A percentile compares a stretch with the other conserved stretches of the same genome.
phyloP scores from a whole-genome alignment of 2,797 vertebrate species.

The Neostethus bicornis region DNA sequence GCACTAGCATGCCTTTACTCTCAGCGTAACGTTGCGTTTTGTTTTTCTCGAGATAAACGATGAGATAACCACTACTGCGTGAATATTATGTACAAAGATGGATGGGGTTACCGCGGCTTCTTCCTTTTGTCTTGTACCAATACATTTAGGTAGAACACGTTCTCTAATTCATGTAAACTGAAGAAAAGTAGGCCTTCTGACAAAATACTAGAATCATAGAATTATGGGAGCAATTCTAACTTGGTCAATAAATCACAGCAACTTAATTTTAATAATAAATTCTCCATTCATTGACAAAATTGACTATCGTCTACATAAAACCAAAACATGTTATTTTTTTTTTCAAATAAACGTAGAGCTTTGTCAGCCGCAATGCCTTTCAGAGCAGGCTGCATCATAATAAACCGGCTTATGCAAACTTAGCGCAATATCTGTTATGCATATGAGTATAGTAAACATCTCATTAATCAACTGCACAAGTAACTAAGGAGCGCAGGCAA shows the following conservation, averaged over 20 bases:
- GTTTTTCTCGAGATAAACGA: constrained; percentile 2
- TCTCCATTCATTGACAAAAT: constrained; percentile 3
- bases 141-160: neutral
- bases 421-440: constrained; percentile 38
- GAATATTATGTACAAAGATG: neutral
- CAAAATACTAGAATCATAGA: neutral
- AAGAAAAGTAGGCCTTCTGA: neutral
- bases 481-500: constrained; percentile 1
- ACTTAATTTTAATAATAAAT: constrained; percentile 4
- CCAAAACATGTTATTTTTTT: neutral
- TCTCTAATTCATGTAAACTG: neutral
- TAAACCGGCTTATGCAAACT: constrained; percentile 49
- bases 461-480: constrained; percentile 46
- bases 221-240: neutral
- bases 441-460: constrained; percentile 25
- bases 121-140: constrained; percentile 7
- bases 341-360: constrained; percentile 1
- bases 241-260: neutral
- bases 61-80: neutral
- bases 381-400: constrained; percentile 27
- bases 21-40: neutral
- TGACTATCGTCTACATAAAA: constrained; percentile 11
- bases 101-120: neutral
- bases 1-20: neutral
- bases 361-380: constrained; percentile 6